Percentiles rank a stretch among this genome's conserved stretches.
These are phyloP conservation scores for Epirrhoe tristata DNA, from an alignment of 2,888 invertebrate species.

Conservation along the genomic window DNA sequence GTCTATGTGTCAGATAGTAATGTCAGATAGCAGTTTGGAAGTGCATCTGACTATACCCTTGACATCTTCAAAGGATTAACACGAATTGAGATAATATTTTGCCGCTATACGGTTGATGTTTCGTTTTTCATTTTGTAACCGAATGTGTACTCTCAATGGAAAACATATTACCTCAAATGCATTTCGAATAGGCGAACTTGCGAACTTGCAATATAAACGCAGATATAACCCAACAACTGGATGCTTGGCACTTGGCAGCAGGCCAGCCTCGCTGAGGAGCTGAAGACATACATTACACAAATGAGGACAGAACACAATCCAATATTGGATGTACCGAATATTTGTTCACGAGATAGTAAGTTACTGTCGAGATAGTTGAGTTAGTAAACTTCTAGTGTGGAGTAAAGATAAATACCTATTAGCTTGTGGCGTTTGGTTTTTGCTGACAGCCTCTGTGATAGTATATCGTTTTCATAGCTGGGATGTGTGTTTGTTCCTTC, in stretches of 20 bases:
- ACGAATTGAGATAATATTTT: no score
- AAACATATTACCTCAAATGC: not conserved
- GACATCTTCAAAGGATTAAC: no score
- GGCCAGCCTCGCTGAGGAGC: slow-evolving; percentile 21
- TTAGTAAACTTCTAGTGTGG: no score
- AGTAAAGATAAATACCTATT: no score
- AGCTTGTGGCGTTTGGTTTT: no score
- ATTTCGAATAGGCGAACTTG: not conserved
- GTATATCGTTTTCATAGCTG: no score
- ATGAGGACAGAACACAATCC: slow-evolving; percentile 23
- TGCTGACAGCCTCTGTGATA: no score
- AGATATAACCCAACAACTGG: slow-evolving; percentile 5
- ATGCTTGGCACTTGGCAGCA: slow-evolving; percentile 24
- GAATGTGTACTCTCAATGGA: not conserved
- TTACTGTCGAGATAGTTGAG: not conserved
- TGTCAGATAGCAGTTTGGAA: no score
- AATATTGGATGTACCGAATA: not conserved
- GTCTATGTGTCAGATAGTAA: no score
- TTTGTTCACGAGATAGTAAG: not conserved
- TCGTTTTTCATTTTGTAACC: not conserved
- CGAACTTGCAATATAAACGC: slow-evolving; percentile 16
- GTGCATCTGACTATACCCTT: no score
- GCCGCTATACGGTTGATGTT: no score
- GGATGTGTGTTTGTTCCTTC: no score
- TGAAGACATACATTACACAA: slow-evolving; percentile 36